Conservation (phyloP, 2,113 vertebrate genomes). For the Baryphthengus martii region DNA sequence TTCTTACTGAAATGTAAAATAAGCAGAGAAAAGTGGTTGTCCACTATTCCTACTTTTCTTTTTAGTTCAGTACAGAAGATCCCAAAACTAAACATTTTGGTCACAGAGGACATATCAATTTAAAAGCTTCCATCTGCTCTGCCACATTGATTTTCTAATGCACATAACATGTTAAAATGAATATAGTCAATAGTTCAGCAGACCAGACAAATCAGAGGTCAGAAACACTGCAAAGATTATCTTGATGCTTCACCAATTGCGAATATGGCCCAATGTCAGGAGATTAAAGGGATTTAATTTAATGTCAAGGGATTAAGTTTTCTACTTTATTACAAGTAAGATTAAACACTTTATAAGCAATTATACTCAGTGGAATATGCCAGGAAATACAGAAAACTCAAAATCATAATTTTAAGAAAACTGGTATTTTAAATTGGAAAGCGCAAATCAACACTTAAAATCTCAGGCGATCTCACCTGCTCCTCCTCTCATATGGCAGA, state of each 20-base stretch:
- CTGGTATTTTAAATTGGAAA: background rate
- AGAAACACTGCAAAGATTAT: background rate
- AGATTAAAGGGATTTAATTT: constrained; percentile 10
- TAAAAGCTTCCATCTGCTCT: constrained; percentile 49
- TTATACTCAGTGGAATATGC: background rate
- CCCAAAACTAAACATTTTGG: constrained; percentile 4
- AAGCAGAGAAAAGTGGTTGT: background rate
- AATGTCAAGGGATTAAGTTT: background rate
- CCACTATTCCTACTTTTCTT: background rate
- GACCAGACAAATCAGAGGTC: constrained; percentile 13
- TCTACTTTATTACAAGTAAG: background rate
- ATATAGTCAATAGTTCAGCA: constrained; percentile 53
- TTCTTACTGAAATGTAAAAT: background rate
- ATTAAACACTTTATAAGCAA: background rate
- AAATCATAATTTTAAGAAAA: background rate
- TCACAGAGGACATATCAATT: constrained; percentile 25
- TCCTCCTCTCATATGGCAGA: fast-evolving
- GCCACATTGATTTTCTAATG: constrained; percentile 65
- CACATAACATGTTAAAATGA: constrained; percentile 51
- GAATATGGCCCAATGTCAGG: background rate
- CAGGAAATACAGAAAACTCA: background rate
- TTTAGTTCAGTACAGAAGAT: background rate
- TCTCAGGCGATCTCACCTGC: background rate
- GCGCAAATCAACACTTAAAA: background rate
- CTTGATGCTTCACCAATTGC: background rate